phyloP scores from a whole-genome alignment of 1,140 invertebrate genomes.

The Macrocentrus cingulum region DNA sequence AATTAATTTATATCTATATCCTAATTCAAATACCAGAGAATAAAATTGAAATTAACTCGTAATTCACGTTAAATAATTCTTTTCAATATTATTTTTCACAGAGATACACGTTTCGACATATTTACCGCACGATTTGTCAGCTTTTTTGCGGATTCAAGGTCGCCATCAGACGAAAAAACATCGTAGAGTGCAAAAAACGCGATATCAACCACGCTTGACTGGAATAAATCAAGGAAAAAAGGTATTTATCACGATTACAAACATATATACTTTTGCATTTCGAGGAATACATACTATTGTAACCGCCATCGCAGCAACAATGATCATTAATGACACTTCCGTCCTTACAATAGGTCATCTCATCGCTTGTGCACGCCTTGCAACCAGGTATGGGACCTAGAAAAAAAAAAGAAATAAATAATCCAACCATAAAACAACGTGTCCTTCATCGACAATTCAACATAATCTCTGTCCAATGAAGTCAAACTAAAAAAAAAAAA shows the following conservation, averaged over 20 bases:
- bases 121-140: constrained; percentile 43
- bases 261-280: constrained; percentile 2
- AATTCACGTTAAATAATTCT: neutral
- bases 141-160: constrained; percentile 12
- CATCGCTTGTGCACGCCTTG: constrained; percentile 63
- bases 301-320: constrained; percentile 68
- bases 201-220: constrained; percentile 18
- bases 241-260: neutral
- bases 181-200: neutral
- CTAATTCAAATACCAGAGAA: too few relatives aligned
- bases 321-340: constrained; percentile 68
- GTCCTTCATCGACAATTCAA: constrained; percentile 3
- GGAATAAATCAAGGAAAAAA: constrained; percentile 3
- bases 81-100: constrained; percentile 3
- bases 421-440: constrained; percentile 11
- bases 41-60: too few relatives aligned
- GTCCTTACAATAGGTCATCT: constrained; percentile 67
- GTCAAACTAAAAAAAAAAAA: too few relatives aligned
- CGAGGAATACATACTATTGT: constrained; percentile 41
- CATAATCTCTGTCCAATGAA: too few relatives aligned
- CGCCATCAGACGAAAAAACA: neutral
- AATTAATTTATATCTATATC: too few relatives aligned
- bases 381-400: constrained; percentile 63
- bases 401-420: constrained; percentile 41
- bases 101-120: too few relatives aligned